Evolutionary conservation across 2,113 vertebrate genomes (phyloP), one percentile per base, ranked within the genome.

Genomic region (Gadus chalcogrammus): DNA sequence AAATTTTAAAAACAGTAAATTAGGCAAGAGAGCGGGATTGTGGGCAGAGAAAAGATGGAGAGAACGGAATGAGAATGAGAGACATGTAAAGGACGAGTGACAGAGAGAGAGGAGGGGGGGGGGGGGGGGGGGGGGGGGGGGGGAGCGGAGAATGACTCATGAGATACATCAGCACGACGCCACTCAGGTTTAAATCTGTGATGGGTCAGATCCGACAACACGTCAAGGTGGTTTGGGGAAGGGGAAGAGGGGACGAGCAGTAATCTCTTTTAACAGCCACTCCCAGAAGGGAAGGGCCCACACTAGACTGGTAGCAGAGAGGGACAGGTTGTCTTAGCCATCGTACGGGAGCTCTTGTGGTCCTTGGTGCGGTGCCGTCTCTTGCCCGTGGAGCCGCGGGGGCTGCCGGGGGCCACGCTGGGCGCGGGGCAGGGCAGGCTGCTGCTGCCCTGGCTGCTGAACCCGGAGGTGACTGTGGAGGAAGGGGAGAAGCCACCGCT

Each of bases 281-380:
- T 56, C 56, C 4, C 22, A 65, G 18, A n/a, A 55, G 52, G 15
- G 52, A 15, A 13, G 15, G 55, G n/a, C 16, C 55, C 5, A 3
- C 22, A 63, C 22, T 63, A 24, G 6, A 27, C 2, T 24, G 24
- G 52, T 64, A 15, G 2, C 31, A 15, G 12, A 58, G 1, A 1
- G 4, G 31, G 31, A 4, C 6, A 35, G 31, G 31, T 35, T 35
- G 31, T 35, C 31, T 35, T 35, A 35, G 5, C 60, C 55, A 4
- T 80, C 94, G 90, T 92, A 99, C 97, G 0, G 55, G 95, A 98
- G 84, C 97, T 98, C 82, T 94, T 96, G 89, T 97, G 94, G 56
- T 98, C 96, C 82, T 94, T 94, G 79, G 94, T 94, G 77, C 93
- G 93, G 80, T 91, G 92, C 77, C 95, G 93, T 85, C 95, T 93